Base-by-base conservation (phyloP, 2,113 vertebrate genomes). In the Castor canadensis region DNA sequence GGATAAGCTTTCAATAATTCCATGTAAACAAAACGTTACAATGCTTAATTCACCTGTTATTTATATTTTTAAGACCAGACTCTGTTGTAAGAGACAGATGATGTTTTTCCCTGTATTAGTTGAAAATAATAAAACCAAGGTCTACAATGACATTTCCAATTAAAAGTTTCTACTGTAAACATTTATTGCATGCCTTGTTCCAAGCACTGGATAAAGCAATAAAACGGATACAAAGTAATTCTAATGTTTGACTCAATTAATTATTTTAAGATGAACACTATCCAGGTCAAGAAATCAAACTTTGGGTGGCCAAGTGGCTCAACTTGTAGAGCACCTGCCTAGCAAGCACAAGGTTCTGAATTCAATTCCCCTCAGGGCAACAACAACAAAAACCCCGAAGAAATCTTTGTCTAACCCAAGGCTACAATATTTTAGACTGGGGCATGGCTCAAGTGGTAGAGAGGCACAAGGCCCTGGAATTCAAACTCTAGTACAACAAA, bases 61-160 rank as follows among this genome's bases (percentile, higher is more conserved):
- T 93, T 87, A 6, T 62, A 79, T 90, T 69, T 28, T 94, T 81
- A 94, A 95, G 71, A 16, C 91, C 64, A 91, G 16, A 72, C 19
- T 6, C 19, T 90, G 54, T 38, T 66, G 12, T n/a, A 94, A 60
- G 69, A 94, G 17, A 24, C 11, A 79, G 20, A 4, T 26, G 91
- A 56, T 16, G 16, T 16, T 88, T 73, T 75, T 43, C 58, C 77
- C 60, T 58, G 35, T 35, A 72, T 79, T 90, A 83, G 19, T 49
- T 73, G 32, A 67, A 69, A 47, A n/a, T 66, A 66, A 54, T 69
- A 93, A 87, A 93, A 69, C 5, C 32, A 64, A 10, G n/a, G 45
- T 69, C 38, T 75, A 81, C 3, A 64, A 13, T 88, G 69, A 93
- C 49, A 85, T 87, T 84, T 93, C n/a, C 76, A 97, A n/a, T 81